Conservation (phyloP, 2,113 vertebrate species). For the Acanthisitta chloris region DNA sequence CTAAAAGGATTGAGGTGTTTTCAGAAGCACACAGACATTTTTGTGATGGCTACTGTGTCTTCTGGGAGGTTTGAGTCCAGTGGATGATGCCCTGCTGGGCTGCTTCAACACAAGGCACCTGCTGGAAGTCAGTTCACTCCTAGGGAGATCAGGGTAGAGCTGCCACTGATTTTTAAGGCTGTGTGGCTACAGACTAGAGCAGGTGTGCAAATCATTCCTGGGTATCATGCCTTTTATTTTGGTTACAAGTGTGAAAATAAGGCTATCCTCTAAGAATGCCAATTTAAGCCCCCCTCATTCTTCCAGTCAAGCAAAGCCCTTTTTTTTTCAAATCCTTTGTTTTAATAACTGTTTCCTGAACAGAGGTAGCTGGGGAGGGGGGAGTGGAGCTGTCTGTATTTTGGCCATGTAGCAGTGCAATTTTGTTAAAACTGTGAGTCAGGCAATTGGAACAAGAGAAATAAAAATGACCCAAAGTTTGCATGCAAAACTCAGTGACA, state of each 20-base stretch:
- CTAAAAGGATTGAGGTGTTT: not conserved
- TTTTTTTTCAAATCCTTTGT: not conserved
- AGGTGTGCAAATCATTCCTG: not conserved
- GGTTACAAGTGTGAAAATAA: not conserved
- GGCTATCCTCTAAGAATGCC: not conserved
- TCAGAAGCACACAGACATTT: not conserved
- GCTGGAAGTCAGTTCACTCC: not conserved
- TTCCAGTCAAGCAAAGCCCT: not conserved
- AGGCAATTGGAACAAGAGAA: not conserved
- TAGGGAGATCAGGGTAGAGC: not conserved
- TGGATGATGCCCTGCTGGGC: not conserved
- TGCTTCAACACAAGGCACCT: accelerated
- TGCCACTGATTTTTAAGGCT: not conserved
- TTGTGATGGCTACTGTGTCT: not conserved
- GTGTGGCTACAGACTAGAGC: not conserved
- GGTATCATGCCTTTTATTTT: not conserved
- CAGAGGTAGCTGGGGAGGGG: not conserved
- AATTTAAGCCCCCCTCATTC: not conserved
- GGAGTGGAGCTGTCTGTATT: not conserved
- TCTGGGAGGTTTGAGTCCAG: not conserved
- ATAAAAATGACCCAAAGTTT: not conserved
- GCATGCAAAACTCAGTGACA: not conserved
- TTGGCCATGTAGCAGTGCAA: not conserved
- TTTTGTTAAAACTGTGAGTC: not conserved
- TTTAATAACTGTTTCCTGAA: not conserved